These are phyloP conservation scores for Dicyrtomina minuta DNA, from an alignment of 2,888 invertebrate genomes.

Conservation along the genomic window DNA sequence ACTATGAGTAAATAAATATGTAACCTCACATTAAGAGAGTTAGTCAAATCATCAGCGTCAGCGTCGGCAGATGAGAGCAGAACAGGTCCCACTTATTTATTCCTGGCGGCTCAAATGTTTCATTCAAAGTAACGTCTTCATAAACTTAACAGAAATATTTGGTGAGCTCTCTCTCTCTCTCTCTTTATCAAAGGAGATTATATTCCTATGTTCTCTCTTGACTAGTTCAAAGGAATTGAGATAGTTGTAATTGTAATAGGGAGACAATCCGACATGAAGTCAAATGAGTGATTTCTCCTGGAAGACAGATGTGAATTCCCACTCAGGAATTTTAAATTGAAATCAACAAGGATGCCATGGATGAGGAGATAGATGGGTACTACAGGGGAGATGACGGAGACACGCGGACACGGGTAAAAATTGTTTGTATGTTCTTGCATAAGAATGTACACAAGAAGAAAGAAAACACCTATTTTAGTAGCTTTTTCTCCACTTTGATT, in stretches of 20 bases:
- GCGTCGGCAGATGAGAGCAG: background rate
- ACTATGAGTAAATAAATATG: slow-evolving; percentile 18
- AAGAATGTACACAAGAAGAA: too few species aligned
- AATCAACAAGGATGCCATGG: slow-evolving; percentile 7
- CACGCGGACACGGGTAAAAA: too few species aligned
- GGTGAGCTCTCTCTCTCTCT: slow-evolving; percentile 24
- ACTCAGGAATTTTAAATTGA: slow-evolving; percentile 31
- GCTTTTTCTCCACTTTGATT: too few species aligned
- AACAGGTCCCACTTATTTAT: slow-evolving; percentile 18
- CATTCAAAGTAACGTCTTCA: slow-evolving; percentile 34
- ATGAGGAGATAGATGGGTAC: too few species aligned
- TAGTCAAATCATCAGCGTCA: background rate
- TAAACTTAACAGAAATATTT: slow-evolving; percentile 29
- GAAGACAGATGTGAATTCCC: slow-evolving; percentile 29
- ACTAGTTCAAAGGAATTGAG: background rate
- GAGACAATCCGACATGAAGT: slow-evolving; percentile 21
- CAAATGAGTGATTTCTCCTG: slow-evolving; percentile 25
- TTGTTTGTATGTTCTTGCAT: too few species aligned
- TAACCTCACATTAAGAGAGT: slow-evolving; percentile 1
- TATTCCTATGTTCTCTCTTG: background rate
- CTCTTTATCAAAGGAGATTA: slow-evolving; percentile 23
- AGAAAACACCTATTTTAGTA: too few species aligned
- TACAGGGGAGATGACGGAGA: too few species aligned
- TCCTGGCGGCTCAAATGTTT: slow-evolving; percentile 23
- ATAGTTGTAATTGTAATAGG: background rate